Conservation (phyloP, 1,140 invertebrate species). For the Dermatophagoides farinae region DNA sequence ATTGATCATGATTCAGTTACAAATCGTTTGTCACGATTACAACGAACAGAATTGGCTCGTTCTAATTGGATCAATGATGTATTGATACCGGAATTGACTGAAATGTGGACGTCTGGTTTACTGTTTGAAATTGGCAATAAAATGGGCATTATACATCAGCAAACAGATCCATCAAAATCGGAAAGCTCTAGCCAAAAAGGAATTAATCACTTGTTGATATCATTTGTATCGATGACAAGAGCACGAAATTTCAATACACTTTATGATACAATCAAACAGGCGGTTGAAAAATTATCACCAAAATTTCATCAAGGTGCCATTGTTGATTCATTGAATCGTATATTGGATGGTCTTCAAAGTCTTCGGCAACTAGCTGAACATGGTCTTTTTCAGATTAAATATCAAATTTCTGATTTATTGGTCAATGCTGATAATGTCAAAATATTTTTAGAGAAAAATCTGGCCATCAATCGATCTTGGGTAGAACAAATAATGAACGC, state of each 20-base stretch:
- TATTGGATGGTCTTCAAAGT: constrained; percentile 2
- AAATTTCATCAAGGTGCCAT: constrained; percentile 1
- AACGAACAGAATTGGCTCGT: constrained; percentile 1
- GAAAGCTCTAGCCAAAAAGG: constrained; percentile 6
- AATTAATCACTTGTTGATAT: neutral
- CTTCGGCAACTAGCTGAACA: neutral
- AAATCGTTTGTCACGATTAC: neutral
- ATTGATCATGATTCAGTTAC: neutral
- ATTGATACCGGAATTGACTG: neutral
- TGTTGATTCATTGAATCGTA: neutral
- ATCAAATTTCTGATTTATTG: constrained; percentile 9
- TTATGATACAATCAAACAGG: constrained; percentile 4
- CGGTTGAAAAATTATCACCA: constrained; percentile 3
- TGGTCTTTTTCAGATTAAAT: constrained; percentile 6
- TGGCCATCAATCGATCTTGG: neutral
- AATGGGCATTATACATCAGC: neutral
- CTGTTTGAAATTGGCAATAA: neutral
- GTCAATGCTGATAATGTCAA: constrained; percentile 8
- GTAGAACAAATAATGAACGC: constrained; percentile 1
- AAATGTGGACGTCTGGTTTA: neutral
- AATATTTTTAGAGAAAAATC: constrained; percentile 6
- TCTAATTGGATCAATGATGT: constrained; percentile 8
- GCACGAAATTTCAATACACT: neutral
- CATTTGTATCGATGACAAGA: constrained; percentile 5
- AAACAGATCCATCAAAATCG: neutral